Base-by-base conservation (phyloP, 2,888 invertebrate genomes). In the Agrochola macilenta region DNA sequence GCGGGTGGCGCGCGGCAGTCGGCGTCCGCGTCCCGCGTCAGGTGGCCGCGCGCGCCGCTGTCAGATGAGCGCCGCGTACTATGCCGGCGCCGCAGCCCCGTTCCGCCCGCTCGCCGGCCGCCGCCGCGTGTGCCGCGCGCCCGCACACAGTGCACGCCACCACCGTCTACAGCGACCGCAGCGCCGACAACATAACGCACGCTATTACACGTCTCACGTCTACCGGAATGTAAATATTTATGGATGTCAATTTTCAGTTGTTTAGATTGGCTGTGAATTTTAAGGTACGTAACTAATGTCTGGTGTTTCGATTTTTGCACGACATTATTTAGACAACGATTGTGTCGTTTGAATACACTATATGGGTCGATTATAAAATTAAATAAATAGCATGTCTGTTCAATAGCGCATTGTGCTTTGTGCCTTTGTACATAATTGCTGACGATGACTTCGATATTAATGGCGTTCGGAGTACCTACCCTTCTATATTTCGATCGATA, bases 221-320 rank as follows among this genome's bases (percentile, higher is more conserved):
- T 92, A 91, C 92, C 94, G 94, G 93, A 96, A 96, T 96, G 96
- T 96, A 96, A 96, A 96, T 96, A 96, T 96, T 96, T 96, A 96
- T 95, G 96, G 96, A 96, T 96, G 96, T 95, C 96, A 96, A 95
- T 96, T 96, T 96, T 95, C 95, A 95, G 95, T 96, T 96, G 95
- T 96, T 96, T 96, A 96, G 95, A 96, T 96, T 96, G 96, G 95
- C 96, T 96, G 96, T 96, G 94, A 96, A 95, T 95, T 96, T 96
- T 94, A 95, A 96, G 96, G 96, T 96, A 96, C 93, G 96, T 96
- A 95, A 94, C 92, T 94, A 93, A 94, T 91, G 91, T 93, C 91
- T 92, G 92, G 90, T 93, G 93, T 94, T 94, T 92, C 91, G 88
- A 93, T 93, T 93, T 93, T 93, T 94, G 94, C 94, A 94, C 93